Evolutionary conservation across 2,888 invertebrate genomes (phyloP).

Genomic region (Ariolimax columbianus): DNA sequence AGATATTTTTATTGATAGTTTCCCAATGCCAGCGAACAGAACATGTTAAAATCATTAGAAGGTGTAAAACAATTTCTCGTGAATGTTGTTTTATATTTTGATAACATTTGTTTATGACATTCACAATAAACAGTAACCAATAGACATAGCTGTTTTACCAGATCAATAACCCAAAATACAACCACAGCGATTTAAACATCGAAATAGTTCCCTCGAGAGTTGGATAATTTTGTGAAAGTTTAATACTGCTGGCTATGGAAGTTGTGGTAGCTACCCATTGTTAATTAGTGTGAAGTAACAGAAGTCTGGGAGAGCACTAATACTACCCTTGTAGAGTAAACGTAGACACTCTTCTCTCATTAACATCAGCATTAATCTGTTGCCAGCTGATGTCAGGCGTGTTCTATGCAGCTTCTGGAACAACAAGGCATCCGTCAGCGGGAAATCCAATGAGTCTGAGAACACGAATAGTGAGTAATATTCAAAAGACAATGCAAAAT

Average conservation of each 20-base stretch:
- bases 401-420: not conserved
- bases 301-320: not conserved
- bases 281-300: slow-evolving; percentile 5
- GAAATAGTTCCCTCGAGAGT: not conserved
- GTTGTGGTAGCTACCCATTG: not conserved
- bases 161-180: not conserved
- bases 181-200: not conserved
- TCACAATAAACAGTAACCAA: not conserved
- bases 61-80: not conserved
- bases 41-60: not conserved
- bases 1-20: too few relatives aligned
- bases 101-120: not conserved
- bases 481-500: not conserved
- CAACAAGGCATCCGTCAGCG: not conserved
- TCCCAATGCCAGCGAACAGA: not conserved
- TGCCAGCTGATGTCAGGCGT: not conserved
- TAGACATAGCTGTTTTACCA: not conserved
- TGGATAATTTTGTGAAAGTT: not conserved
- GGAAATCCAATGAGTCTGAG: not conserved
- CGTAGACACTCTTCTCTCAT: slow-evolving; percentile 27
- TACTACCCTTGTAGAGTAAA: not conserved
- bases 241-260: not conserved
- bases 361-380: slow-evolving; percentile 36
- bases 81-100: not conserved
- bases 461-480: too few relatives aligned